Base-by-base conservation (phyloP, 2,888 invertebrate genomes). In the Lydus trimaculatus region DNA sequence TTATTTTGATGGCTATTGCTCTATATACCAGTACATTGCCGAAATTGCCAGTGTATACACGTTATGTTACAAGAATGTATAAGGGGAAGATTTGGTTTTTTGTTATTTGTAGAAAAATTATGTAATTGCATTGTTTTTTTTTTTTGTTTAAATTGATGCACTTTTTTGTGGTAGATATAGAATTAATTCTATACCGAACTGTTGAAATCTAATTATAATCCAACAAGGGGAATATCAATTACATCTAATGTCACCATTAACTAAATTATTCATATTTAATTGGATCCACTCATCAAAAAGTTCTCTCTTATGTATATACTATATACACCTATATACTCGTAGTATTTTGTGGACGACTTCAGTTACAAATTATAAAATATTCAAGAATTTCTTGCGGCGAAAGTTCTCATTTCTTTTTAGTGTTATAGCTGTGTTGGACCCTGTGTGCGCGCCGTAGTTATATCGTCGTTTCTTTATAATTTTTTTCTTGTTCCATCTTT, bases 231-330 rank as follows among this genome's bases (percentile, higher is more conserved):
- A 80, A 84, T 84, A 84, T 84, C 84, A 84, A 83, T 84, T 84
- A 84, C 84, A 80, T 69, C 77, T 83, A 83, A 84, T 84, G 84
- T 82, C 81, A 78, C 80, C 84, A 83, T 83, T 83, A 83, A 82
- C 83, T 84, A 81, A 84, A 84, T 84, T 84, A 84, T 84, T 84
- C 84, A 84, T 79, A 82, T 84, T 82, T 84, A 84, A 84, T 84
- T 84, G 84, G 83, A 78, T 76, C 79, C 78, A 81, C 82, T 82
- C 84, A 84, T 84, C 84, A 83, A 84, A 84, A 85, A 85, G 81
- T 84, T 84, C 23, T 23, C 23, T 52, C 52, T 52, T 48, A 48
- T 48, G 20, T 20, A 20, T n/a, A 48, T 39, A 39, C 17, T 36
- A 43, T 7, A 23, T 13, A n/a, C n/a, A 39, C 39, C 3, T 39